Base-by-base conservation (phyloP, 2,888 invertebrate species). In the Achlya flavicornis region DNA sequence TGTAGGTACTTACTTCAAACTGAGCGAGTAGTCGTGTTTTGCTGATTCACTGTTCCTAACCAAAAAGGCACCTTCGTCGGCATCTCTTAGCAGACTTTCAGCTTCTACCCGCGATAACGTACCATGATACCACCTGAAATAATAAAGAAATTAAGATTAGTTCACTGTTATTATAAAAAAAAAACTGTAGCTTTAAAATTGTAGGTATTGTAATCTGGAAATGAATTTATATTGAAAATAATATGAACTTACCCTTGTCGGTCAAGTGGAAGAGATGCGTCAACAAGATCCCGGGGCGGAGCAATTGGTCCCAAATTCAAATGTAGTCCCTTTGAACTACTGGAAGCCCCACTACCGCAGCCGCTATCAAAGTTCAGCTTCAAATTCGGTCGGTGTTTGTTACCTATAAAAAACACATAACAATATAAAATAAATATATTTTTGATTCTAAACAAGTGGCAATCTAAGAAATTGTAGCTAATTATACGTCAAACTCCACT, bases 21-120 rank as follows among this genome's bases (percentile, higher is more conserved):
- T 98, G 65, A 99, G 94, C 14, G 98, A 98, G 89, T 98, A 99
- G 91, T 98, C 98, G 85, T 97, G 97, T 87, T 97, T 97, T 61
- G 97, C 97, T 64, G 98, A 98, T 91, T 99, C 98, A 87, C 98
- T 98, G 87, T 98, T 98, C 77, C 99, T 95, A 65, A 99, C 98
- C 77, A 99, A 95, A 90, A 98, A 99, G 80, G 98, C 98, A 70
- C 99, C 99, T 93, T 99, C 98, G 73, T 96, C 95, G 62, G 97
- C 95, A 63, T 97, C 95, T 77, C 97, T 94, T 61, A 99, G 94
- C 71, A 98, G 96, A 84, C 96, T 96, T 91, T 99, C 99, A 60
- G 99, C 99, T 90, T 98, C 98, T 66, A 97, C 95, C 80, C 99
- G 95, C 62, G 97, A 97, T 71, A 99, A 97, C 73, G 98, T 96